A percentile compares a stretch with the other conserved stretches of the same genome.
phyloP scores from a whole-genome alignment of 2,797 vertebrate genomes.

The Lophius americanus region DNA sequence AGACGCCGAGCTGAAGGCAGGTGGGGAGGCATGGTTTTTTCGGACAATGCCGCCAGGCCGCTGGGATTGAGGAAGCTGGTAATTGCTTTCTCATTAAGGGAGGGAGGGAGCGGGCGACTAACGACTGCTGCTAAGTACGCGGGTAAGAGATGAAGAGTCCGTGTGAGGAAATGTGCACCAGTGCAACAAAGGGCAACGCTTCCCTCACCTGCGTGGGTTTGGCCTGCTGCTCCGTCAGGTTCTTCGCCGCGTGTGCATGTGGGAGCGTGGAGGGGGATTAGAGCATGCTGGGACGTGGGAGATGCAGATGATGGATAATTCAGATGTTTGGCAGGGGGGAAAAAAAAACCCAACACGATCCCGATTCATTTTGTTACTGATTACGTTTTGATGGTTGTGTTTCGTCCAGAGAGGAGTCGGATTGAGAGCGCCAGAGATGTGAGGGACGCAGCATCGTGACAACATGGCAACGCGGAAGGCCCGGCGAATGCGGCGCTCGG shows the following conservation, averaged over 20 bases:
- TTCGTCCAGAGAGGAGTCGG: conserved; percentile 49
- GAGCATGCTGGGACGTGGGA: conserved; percentile 1
- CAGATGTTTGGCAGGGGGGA: conserved; percentile 25
- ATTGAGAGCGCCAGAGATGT: conserved; percentile 15
- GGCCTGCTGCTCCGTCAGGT: conserved; percentile 70
- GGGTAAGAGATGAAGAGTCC: conserved; percentile 72
- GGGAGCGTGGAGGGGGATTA: conserved; percentile 38
- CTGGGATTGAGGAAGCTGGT: conserved; percentile 71
- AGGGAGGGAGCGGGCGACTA: conserved; percentile 74
- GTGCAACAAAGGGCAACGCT: conserved; percentile 47
- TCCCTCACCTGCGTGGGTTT: conserved; percentile 64
- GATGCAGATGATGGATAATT: conserved; percentile 21
- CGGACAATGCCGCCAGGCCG: conserved; percentile 71
- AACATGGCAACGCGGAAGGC: conserved; percentile 49
- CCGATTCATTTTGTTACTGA: conserved; percentile 43
- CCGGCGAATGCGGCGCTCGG: conserved; percentile 14
- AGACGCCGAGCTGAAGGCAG: conserved; percentile 80
- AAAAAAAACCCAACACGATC: not conserved
- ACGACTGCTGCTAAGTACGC: conserved; percentile 77
- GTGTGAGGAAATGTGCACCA: conserved; percentile 57
- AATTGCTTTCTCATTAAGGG: conserved; percentile 85
- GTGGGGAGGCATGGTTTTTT: conserved; percentile 74
- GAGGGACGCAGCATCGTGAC: conserved; percentile 29
- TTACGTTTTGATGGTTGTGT: conserved; percentile 47
- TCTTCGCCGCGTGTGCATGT: conserved; percentile 57